Conservation (phyloP, 2,888 invertebrate genomes). For the Caenorhabditis afra region DNA sequence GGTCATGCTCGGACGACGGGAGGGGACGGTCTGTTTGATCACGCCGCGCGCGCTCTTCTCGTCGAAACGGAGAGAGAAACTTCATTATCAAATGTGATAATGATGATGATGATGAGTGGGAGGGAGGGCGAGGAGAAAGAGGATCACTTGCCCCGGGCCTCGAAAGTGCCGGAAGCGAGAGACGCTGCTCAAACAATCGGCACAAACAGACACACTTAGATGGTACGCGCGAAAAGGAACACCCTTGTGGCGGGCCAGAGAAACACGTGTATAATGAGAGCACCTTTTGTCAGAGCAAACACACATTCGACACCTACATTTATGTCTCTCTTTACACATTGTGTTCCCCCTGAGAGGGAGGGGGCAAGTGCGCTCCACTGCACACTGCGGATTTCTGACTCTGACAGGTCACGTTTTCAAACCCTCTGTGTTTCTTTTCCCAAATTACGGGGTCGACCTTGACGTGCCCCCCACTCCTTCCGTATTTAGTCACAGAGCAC, state of each 20-base stretch:
- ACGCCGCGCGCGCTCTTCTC: background rate
- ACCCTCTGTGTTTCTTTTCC: no score
- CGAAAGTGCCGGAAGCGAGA: no score
- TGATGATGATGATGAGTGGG: no score
- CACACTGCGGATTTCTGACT: no score
- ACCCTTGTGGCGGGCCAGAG: no score
- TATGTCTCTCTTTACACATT: background rate
- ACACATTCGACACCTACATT: slow-evolving; percentile 1
- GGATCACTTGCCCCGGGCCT: no score
- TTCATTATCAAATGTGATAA: no score
- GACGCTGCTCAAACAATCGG: background rate
- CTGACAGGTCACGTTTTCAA: no score
- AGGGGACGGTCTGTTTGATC: background rate
- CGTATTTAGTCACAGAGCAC: slow-evolving; percentile 12
- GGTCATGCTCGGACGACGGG: background rate
- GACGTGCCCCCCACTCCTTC: background rate
- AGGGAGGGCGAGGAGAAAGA: no score
- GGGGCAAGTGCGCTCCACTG: no score
- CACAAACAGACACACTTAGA: background rate
- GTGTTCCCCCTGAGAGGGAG: no score
- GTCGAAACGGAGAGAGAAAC: background rate
- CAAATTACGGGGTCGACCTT: slow-evolving; percentile 2
- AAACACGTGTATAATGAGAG: slow-evolving; percentile 15
- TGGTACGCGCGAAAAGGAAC: background rate
- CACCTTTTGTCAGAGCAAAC: slow-evolving; percentile 6